Percentiles rank a stretch among this genome's conserved stretches.
These are phyloP conservation scores for Campaea margaritaria DNA, from an alignment of 2,888 invertebrate genomes.

Conservation along the genomic window DNA sequence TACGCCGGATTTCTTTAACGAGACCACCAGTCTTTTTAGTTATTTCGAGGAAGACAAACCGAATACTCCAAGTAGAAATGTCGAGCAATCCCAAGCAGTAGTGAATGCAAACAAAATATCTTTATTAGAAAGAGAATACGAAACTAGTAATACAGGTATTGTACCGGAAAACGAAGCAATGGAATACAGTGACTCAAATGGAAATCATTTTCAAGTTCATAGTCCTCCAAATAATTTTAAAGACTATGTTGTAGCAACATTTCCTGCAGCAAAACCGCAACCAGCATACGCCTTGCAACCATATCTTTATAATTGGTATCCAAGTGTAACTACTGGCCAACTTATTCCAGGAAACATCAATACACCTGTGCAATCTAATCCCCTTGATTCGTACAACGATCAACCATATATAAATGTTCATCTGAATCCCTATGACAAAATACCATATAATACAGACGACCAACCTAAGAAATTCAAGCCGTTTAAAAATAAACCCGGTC, in stretches of 20 bases:
- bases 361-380: neutral
- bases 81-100: neutral
- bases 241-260: constrained; percentile 17
- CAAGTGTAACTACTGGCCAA: constrained; percentile 31
- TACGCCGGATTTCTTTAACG: constrained; percentile 57
- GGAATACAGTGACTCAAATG: constrained; percentile 20
- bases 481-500: constrained; percentile 31
- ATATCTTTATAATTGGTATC: constrained; percentile 33
- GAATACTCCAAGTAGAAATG: constrained; percentile 9
- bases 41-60: constrained; percentile 42
- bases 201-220: constrained; percentile 26
- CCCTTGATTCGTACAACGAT: constrained; percentile 12
- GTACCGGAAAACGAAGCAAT: constrained; percentile 24
- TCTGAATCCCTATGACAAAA: constrained; percentile 16
- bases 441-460: constrained; percentile 16
- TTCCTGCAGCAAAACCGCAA: constrained; percentile 12
- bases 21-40: constrained; percentile 64
- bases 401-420: constrained; percentile 4
- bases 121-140: constrained; percentile 33
- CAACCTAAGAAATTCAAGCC: constrained; percentile 34
- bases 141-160: constrained; percentile 29
- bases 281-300: constrained; percentile 15
- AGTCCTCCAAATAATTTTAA: constrained; percentile 22
- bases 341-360: constrained; percentile 25
- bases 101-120: constrained; percentile 22